phyloP scores from a whole-genome alignment of 92 coral and sea anemone species.

The Epizoanthus scotinus region DNA sequence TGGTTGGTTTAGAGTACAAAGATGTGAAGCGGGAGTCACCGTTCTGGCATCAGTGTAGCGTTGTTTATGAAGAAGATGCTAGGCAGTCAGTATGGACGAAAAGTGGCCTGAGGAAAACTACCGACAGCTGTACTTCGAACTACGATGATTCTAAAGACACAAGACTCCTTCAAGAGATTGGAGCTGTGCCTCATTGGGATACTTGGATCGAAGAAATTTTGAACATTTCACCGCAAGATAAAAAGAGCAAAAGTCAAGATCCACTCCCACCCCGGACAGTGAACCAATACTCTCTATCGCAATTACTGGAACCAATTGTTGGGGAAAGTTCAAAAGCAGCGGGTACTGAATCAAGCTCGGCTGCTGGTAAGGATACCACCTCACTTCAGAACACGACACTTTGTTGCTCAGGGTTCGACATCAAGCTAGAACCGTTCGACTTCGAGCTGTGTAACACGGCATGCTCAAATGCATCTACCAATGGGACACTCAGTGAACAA shows the following conservation, averaged over 20 bases:
- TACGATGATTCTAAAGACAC: neutral
- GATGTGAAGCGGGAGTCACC: neutral
- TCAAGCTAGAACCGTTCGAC: constrained; percentile 18
- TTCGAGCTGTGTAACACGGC: neutral
- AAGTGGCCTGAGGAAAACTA: constrained; percentile 13
- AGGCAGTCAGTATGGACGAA: neutral
- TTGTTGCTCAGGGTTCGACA: constrained; percentile 37
- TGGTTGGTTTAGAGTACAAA: constrained; percentile 28
- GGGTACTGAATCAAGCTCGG: too few species aligned
- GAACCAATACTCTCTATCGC: constrained; percentile 33
- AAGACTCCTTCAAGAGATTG: constrained; percentile 8
- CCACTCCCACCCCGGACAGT: constrained; percentile 18
- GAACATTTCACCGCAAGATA: constrained; percentile 21
- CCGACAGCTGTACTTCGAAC: neutral
- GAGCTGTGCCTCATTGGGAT: constrained; percentile 27
- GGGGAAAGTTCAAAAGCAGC: too few species aligned
- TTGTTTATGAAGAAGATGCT: neutral
- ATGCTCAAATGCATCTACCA: neutral
- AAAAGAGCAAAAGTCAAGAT: neutral
- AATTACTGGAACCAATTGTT: constrained; percentile 20
- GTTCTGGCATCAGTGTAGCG: neutral
- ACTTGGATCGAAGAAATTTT: constrained; percentile 36
- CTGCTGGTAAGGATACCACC: constrained; percentile 4
- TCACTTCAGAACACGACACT: neutral
- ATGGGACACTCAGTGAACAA: too few species aligned